Percentiles rank a stretch among this genome's conserved stretches.
Conservation (phyloP, 2,888 invertebrate genomes). For the Zele albiditarsus region DNA sequence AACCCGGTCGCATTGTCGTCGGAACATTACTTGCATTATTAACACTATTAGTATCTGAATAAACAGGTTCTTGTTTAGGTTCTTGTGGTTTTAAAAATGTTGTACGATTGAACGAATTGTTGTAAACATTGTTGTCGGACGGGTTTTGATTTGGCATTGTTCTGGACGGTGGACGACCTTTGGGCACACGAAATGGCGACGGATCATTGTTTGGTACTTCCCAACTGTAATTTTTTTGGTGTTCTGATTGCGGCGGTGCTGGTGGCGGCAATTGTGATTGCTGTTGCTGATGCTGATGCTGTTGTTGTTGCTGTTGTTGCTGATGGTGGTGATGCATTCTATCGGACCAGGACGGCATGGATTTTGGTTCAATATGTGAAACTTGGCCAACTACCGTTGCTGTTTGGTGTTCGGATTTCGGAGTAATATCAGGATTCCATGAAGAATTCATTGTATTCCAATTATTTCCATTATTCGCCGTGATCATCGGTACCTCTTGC, state of each 20-base stretch:
- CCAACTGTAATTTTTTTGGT: constrained; percentile 58
- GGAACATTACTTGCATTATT: constrained; percentile 49
- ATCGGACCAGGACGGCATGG: constrained; percentile 44
- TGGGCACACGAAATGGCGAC: constrained; percentile 79
- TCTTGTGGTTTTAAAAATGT: constrained; percentile 80
- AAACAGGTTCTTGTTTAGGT: constrained; percentile 73
- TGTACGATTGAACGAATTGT: constrained; percentile 59
- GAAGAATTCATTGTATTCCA: constrained; percentile 56
- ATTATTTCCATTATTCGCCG: constrained; percentile 48
- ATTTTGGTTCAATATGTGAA: constrained; percentile 50
- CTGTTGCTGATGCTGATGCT: constrained; percentile 2
- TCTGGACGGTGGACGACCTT: constrained; percentile 79
- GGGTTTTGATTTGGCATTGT: constrained; percentile 73
- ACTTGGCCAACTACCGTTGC: neutral
- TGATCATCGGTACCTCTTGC: neutral
- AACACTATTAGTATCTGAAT: constrained; percentile 46
- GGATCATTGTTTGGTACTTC: constrained; percentile 69
- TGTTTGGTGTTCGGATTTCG: constrained; percentile 48
- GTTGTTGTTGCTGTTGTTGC: neutral
- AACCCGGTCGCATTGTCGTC: constrained; percentile 36
- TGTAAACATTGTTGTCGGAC: constrained; percentile 73
- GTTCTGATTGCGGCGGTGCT: constrained; percentile 42
- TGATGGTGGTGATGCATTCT: constrained; percentile 26
- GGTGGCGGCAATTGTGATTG: constrained; percentile 4
- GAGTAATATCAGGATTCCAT: constrained; percentile 52